Percentiles rank a stretch among this genome's conserved stretches.
Evolutionary conservation across 1,140 invertebrate genomes (phyloP).

Genomic region (Drosophila lowei): DNA sequence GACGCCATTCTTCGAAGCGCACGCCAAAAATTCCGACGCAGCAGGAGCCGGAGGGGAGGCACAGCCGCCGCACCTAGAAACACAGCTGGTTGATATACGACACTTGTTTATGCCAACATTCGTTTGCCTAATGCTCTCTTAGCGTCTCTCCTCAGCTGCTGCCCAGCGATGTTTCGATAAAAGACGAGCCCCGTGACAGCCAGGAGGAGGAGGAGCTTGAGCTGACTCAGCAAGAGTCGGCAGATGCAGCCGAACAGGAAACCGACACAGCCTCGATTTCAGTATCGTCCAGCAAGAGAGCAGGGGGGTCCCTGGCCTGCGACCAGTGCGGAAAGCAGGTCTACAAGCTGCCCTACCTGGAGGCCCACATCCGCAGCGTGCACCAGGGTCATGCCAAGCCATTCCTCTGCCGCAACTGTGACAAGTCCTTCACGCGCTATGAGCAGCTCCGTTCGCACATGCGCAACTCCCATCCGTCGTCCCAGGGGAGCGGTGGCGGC

Average conservation of each 20-base stretch:
- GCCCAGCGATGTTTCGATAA: slow-evolving; percentile 27
- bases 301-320: slow-evolving; percentile 46
- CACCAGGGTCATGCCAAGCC: slow-evolving; percentile 73
- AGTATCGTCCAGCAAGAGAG: slow-evolving; percentile 15
- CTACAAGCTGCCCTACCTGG: slow-evolving; percentile 73
- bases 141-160: slow-evolving; percentile 46
- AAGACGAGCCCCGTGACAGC: slow-evolving; percentile 56
- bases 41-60: neutral
- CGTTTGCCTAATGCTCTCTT: slow-evolving; percentile 24
- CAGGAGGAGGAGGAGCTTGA: neutral
- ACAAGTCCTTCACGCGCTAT: slow-evolving; percentile 73
- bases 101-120: no score
- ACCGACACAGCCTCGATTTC: no score
- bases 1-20: neutral
- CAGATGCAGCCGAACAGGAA: slow-evolving; percentile 24
- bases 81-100: neutral
- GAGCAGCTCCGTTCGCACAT: slow-evolving; percentile 68
- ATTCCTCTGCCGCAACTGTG: slow-evolving; percentile 63
- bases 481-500: slow-evolving; percentile 3
- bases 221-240: neutral
- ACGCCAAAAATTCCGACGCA: no score
- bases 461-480: slow-evolving; percentile 45
- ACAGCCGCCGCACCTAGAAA: neutral
- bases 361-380: slow-evolving; percentile 74
- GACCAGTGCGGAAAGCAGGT: slow-evolving; percentile 73